Percentiles rank a stretch among this genome's conserved stretches.
These are phyloP conservation scores for Xerus inauris DNA, from an alignment of 2,113 vertebrate species.

Conservation along the genomic window DNA sequence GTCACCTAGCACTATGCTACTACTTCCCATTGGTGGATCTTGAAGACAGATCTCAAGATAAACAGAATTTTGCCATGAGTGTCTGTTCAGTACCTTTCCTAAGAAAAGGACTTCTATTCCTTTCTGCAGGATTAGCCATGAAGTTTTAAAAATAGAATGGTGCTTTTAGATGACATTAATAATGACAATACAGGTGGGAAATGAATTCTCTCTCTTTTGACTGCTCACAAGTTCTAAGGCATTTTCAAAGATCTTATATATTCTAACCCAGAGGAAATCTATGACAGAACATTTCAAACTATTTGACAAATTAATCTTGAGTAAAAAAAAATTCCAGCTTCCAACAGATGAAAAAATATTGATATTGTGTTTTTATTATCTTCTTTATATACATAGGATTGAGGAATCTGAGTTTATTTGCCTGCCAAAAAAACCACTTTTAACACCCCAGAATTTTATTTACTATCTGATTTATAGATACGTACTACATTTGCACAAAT, in stretches of 20 bases:
- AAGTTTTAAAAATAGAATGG: not conserved
- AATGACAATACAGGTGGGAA: not conserved
- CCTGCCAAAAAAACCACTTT: conserved; percentile 26
- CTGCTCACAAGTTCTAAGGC: not conserved
- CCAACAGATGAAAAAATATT: conserved; percentile 22
- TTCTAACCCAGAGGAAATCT: not conserved
- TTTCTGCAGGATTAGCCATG: not conserved
- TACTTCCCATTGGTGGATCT: not conserved
- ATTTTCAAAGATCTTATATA: not conserved
- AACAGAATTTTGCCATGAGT: not conserved
- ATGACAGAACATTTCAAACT: not conserved
- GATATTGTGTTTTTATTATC: not conserved
- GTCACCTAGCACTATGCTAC: not conserved
- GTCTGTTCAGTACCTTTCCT: not conserved
- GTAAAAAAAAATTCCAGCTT: not conserved
- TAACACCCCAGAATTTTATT: conserved; percentile 39
- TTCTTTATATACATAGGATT: not conserved
- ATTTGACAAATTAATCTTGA: conserved; percentile 32
- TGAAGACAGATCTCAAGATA: not conserved
- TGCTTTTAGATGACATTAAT: not conserved
- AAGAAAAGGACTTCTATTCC: not conserved
- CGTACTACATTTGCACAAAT: conserved; percentile 14
- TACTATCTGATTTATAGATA: conserved; percentile 4
- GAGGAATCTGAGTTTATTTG: conserved; percentile 50
- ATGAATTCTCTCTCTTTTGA: not conserved